These are phyloP conservation scores for Spilogale gracilis DNA, from an alignment of 2,113 vertebrate species.

Conservation along the genomic window DNA sequence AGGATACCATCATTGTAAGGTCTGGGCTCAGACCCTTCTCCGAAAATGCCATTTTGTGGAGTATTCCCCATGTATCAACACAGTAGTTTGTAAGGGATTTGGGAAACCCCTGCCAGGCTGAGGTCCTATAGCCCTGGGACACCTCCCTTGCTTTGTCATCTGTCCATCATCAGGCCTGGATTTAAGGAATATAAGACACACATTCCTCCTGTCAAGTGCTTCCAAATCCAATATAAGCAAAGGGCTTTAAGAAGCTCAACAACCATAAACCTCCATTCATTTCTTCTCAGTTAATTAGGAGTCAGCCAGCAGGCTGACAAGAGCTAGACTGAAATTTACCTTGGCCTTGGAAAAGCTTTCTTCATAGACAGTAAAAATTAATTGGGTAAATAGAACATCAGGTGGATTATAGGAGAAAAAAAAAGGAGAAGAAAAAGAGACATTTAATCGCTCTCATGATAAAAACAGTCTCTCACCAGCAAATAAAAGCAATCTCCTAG, in stretches of 20 bases:
- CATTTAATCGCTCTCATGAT: constrained; percentile 55
- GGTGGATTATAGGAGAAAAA: neutral
- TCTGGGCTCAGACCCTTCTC: neutral
- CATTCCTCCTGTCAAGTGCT: neutral
- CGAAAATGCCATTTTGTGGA: neutral
- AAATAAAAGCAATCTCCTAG: neutral
- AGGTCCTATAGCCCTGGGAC: neutral
- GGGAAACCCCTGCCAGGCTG: neutral
- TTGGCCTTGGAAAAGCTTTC: constrained; percentile 64
- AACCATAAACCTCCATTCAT: constrained; percentile 40
- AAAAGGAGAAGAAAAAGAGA: constrained; percentile 12
- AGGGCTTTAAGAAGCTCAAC: neutral
- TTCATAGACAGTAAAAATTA: constrained; percentile 66
- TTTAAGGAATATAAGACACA: neutral
- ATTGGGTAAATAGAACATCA: constrained; percentile 62
- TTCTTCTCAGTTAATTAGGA: constrained; percentile 67
- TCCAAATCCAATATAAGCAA: constrained; percentile 38
- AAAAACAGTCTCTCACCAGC: constrained; percentile 43
- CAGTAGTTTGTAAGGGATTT: constrained; percentile 15
- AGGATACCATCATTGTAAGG: neutral
- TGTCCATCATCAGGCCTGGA: neutral
- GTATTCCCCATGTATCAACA: neutral
- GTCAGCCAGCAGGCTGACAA: constrained; percentile 44
- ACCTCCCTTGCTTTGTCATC: neutral
- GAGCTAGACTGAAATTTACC: constrained; percentile 59